These are phyloP conservation scores for Amblyjoppa proteus DNA, from an alignment of 2,888 invertebrate genomes.

Conservation along the genomic window DNA sequence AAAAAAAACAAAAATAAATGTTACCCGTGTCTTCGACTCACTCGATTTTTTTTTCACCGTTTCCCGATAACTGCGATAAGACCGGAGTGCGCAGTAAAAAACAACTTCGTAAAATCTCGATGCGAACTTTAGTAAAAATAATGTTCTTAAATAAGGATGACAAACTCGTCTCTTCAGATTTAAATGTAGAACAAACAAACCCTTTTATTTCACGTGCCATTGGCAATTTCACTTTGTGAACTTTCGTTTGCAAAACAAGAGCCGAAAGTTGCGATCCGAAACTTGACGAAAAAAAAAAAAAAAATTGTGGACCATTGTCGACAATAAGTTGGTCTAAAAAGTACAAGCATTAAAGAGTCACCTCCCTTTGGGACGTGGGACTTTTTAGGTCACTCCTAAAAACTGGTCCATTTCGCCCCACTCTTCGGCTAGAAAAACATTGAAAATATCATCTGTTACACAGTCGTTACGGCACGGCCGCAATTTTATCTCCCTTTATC, in stretches of 20 bases:
- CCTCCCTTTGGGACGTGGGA: too few relatives aligned
- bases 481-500: neutral
- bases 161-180: too few relatives aligned
- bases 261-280: too few relatives aligned
- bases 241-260: too few relatives aligned
- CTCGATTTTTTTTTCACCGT: neutral
- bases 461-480: neutral
- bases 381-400: too few relatives aligned
- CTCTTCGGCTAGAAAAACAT: neutral
- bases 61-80: neutral
- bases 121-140: too few relatives aligned
- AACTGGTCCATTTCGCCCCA: neutral
- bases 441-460: neutral
- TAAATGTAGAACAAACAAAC: too few relatives aligned
- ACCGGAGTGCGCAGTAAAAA: neutral
- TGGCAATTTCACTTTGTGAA: too few relatives aligned
- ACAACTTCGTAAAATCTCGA: neutral
- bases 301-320: neutral
- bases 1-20: neutral
- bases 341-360: neutral
- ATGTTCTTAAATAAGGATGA: too few relatives aligned
- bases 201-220: too few relatives aligned
- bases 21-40: neutral
- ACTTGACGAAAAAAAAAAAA: neutral
- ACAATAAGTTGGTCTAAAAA: neutral